Conservation (phyloP, 2,888 invertebrate species). For the Pheosia tremula region DNA sequence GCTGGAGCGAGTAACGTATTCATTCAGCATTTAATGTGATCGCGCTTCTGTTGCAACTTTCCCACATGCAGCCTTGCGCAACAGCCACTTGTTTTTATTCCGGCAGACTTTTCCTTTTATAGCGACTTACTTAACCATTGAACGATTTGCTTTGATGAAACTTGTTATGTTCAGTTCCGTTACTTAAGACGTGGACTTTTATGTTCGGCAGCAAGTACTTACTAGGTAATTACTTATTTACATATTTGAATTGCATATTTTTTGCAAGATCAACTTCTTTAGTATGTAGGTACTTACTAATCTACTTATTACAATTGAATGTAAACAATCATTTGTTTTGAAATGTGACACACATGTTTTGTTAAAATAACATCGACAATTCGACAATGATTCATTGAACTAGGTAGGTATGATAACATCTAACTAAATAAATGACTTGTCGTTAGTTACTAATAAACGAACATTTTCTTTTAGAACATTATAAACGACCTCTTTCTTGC, state of each 20-base stretch:
- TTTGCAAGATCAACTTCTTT: neutral
- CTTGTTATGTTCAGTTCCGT: constrained; percentile 54
- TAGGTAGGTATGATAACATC: no score
- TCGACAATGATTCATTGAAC: neutral
- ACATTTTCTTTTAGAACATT: neutral
- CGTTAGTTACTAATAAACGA: neutral
- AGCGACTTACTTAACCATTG: constrained; percentile 54
- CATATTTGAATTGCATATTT: constrained; percentile 36
- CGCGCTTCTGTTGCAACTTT: constrained; percentile 74
- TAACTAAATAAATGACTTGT: no score
- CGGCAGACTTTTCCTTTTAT: constrained; percentile 76
- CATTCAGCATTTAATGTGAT: constrained; percentile 53
- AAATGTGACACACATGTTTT: neutral
- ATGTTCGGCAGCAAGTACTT: constrained; percentile 24
- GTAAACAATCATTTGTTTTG: constrained; percentile 4
- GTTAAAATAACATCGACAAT: neutral
- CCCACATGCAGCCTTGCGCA: constrained; percentile 79
- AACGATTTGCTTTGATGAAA: constrained; percentile 48
- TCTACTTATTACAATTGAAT: neutral
- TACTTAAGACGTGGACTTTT: constrained; percentile 45
- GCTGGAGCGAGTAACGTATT: constrained; percentile 65
- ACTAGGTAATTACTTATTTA: constrained; percentile 35
- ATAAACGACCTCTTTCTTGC: no score
- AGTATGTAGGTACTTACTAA: neutral
- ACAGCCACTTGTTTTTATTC: constrained; percentile 77